Conservation (phyloP, 2,888 invertebrate species). For the Hydriomena furcata region DNA sequence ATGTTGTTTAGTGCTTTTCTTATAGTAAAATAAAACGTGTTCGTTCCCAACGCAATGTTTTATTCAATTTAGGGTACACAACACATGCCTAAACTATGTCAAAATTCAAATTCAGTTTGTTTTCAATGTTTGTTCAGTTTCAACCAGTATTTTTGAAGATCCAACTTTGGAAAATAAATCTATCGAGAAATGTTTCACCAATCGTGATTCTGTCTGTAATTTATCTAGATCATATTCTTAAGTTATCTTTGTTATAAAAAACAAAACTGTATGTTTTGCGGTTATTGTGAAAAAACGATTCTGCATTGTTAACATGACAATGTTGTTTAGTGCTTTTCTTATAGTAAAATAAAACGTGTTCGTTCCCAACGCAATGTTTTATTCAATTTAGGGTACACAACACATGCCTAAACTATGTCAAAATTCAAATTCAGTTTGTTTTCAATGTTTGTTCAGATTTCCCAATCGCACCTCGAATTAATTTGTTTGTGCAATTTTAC, state of each 20-base stretch:
- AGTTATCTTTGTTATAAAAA: no score
- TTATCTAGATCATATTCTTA: no score
- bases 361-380: constrained; percentile 6
- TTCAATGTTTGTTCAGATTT: constrained; percentile 68
- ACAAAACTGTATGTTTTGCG: no score
- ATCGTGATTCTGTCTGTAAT: no score
- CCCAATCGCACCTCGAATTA: constrained; percentile 70
- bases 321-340: neutral
- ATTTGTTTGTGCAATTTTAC: constrained; percentile 73
- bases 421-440: constrained; percentile 60
- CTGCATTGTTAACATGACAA: no score
- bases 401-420: constrained; percentile 38
- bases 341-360: constrained; percentile 14
- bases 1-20: no score
- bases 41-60: constrained; percentile 4
- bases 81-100: constrained; percentile 36
- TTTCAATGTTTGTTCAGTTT: constrained; percentile 67
- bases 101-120: constrained; percentile 60
- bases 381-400: constrained; percentile 26
- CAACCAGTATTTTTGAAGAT: no score
- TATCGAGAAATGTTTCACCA: no score
- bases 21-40: constrained; percentile 13
- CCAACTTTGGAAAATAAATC: no score
- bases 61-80: constrained; percentile 26
- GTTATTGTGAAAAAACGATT: no score